Percentiles rank a stretch among this genome's conserved stretches.
Conservation (phyloP, 1,140 invertebrate species). For the Teleopsis dalmanni region DNA sequence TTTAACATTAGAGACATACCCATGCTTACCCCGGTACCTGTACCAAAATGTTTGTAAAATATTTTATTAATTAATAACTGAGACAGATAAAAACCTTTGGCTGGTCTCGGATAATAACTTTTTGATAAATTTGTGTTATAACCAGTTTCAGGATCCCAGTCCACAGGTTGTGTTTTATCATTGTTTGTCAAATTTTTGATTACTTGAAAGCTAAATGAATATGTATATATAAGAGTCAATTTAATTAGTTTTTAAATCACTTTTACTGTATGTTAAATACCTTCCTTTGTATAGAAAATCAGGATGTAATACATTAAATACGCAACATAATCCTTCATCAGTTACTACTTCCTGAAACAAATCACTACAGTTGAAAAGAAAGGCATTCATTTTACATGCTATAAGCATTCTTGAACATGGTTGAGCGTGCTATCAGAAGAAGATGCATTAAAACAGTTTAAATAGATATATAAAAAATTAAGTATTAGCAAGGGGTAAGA, state of each 20-base stretch:
- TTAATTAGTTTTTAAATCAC: no score
- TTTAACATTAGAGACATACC: slow-evolving; percentile 63
- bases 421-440: slow-evolving; percentile 46
- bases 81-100: slow-evolving; percentile 32
- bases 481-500: neutral
- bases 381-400: slow-evolving; percentile 56
- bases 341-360: slow-evolving; percentile 66
- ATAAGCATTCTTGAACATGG: slow-evolving; percentile 62
- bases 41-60: neutral
- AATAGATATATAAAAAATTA: neutral
- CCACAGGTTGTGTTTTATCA: slow-evolving; percentile 40
- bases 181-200: slow-evolving; percentile 5
- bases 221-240: no score
- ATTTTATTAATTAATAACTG: slow-evolving; percentile 3
- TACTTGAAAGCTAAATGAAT: neutral
- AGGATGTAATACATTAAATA: slow-evolving; percentile 64
- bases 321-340: slow-evolving; percentile 74
- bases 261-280: no score
- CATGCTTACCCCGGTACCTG: slow-evolving; percentile 58
- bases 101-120: slow-evolving; percentile 55
- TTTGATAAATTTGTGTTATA: slow-evolving; percentile 50
- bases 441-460: no score
- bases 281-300: slow-evolving; percentile 55
- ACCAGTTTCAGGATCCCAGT: slow-evolving; percentile 66
- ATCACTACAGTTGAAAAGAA: slow-evolving; percentile 53